Percentiles rank a stretch among this genome's conserved stretches.
These are phyloP conservation scores for Nycteola revayana DNA, from an alignment of 2,888 invertebrate species.

Conservation along the genomic window DNA sequence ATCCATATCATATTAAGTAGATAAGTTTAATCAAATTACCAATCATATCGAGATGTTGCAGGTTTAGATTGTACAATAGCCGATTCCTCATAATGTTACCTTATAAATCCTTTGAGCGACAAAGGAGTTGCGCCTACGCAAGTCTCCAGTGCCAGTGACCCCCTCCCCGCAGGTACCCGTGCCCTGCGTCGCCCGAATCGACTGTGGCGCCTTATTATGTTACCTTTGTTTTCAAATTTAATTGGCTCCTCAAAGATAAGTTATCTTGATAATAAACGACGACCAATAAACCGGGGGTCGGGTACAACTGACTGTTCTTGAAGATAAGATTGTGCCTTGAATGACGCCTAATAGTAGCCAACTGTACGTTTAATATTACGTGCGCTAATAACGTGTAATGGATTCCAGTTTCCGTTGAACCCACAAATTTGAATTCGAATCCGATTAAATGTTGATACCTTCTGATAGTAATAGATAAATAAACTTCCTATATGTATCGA, in stretches of 20 bases:
- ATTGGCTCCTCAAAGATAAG: constrained; percentile 79
- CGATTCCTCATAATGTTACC: constrained; percentile 49
- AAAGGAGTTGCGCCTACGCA: constrained; percentile 74
- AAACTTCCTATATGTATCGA: too few species aligned
- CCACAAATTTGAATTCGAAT: too few species aligned
- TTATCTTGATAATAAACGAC: constrained; percentile 82
- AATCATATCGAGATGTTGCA: constrained; percentile 21
- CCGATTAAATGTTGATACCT: background rate
- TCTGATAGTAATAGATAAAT: background rate
- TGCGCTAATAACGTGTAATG: constrained; percentile 4
- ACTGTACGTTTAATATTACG: constrained; percentile 14
- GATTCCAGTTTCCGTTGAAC: constrained; percentile 4
- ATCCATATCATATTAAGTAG: constrained; percentile 12
- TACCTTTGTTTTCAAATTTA: constrained; percentile 82
- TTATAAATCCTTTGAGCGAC: constrained; percentile 65
- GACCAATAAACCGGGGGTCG: constrained; percentile 77
- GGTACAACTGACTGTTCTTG: constrained; percentile 64
- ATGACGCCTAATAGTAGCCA: constrained; percentile 61
- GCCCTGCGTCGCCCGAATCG: constrained; percentile 38
- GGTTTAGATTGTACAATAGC: constrained; percentile 36
- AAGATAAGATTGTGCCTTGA: constrained; percentile 68
- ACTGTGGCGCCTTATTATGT: constrained; percentile 79
- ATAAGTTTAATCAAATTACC: constrained; percentile 30
- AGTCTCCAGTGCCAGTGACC: constrained; percentile 51
- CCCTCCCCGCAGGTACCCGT: constrained; percentile 35